Conservation (phyloP, 2,888 invertebrate species). For the Graphium colonna region DNA sequence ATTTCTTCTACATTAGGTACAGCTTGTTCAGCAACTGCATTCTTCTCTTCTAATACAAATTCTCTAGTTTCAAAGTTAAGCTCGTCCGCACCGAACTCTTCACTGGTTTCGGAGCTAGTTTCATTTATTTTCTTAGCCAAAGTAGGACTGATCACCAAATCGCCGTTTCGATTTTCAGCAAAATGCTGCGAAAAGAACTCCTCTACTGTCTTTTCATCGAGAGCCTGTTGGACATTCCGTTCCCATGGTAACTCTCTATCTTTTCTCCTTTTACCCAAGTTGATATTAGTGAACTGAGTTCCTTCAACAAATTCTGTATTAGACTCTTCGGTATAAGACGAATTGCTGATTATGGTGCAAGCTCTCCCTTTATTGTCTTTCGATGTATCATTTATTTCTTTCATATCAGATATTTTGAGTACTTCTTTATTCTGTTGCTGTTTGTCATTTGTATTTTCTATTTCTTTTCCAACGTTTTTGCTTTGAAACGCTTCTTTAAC, state of each 20-base stretch:
- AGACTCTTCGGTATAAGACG: conserved; percentile 51
- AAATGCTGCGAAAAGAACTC: conserved; percentile 54
- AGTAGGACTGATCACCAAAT: conserved; percentile 49
- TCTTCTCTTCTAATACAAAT: conserved; percentile 26
- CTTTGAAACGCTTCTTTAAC: conserved; percentile 49
- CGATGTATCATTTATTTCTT: background rate
- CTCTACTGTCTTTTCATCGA: conserved; percentile 43
- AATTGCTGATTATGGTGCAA: conserved; percentile 34
- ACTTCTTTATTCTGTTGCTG: conserved; percentile 18
- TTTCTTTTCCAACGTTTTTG: conserved; percentile 19
- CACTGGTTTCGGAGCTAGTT: conserved; percentile 50
- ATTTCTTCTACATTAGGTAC: conserved; percentile 41
- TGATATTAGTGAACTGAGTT: conserved; percentile 42
- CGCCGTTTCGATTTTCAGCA: conserved; percentile 36
- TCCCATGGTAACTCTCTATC: conserved; percentile 4
- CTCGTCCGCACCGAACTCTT: conserved; percentile 36
- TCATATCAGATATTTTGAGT: conserved; percentile 13
- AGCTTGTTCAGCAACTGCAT: conserved; percentile 8
- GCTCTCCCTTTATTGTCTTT: background rate
- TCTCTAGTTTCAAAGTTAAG: conserved; percentile 4
- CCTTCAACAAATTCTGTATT: conserved; percentile 47
- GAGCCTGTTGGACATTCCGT: conserved; percentile 21
- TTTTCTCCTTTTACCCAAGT: background rate
- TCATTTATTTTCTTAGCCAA: conserved; percentile 55
- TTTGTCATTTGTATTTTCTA: conserved; percentile 24